Evolutionary conservation across 2,113 vertebrate genomes (phyloP), one percentile per base, ranked within the genome.

Genomic region (Laticauda colubrina): DNA sequence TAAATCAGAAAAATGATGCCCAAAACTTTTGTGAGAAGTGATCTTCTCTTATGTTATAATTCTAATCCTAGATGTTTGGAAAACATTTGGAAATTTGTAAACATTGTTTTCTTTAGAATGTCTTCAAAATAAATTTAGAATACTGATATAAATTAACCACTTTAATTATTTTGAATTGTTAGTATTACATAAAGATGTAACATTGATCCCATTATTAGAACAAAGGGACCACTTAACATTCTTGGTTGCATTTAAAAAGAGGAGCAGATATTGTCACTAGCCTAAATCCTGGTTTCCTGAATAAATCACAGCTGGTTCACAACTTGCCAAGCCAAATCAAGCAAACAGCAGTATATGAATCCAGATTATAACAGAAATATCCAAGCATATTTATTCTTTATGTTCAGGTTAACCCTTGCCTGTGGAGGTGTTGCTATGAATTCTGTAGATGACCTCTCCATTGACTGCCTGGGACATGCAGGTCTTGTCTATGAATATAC

Each of bases 401-500:
- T 51, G 91, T 24, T 88, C 43, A 99, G 99, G 29, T 96, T 99
- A 92, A 98, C 98, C 2, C 98, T 99, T 64, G 99, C 99, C 0
- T 99, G 99, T 69, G 99, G 99, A 1, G 99, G 99, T 3, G 94
- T 98, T 18, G 98, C 99, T 89, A 98, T 99, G 97, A 99, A 99
- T 95, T 99, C 99, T 0, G 96, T 99, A 85, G 99, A 99, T 34
- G 99, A 99, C 96, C 98, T 99, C 90, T 98, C 97, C 21, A 97
- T 97, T 4, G 99, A 99, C 11, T 99, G 98, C 87, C 96, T 99
- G 98, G 99, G 99, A 34, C 96, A 98, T 0, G 98, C 99, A 24
- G 99, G 99, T 2, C 97, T 99, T 6, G 98, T 99, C 89, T 99
- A 99, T 4, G 99, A 99, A 92, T 98, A 99, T 93, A 99, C 98